A percentile compares a stretch with the other conserved stretches of the same genome.
phyloP scores from a whole-genome alignment of 2,797 vertebrate species.

The Loris lydekkerianus region DNA sequence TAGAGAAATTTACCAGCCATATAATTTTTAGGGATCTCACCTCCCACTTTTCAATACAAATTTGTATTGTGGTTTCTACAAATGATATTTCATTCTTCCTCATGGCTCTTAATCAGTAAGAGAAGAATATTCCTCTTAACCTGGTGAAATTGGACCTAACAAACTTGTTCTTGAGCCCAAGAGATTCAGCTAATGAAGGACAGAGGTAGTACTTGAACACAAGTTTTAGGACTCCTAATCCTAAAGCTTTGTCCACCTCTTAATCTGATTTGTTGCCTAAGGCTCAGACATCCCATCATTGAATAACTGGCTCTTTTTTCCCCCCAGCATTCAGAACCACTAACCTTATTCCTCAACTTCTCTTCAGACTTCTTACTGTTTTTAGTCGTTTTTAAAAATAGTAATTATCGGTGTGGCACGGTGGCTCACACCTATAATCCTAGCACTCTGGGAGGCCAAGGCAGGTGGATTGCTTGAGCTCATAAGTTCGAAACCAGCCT shows the following conservation, averaged over 20 bases:
- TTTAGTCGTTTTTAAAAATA: background rate
- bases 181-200: constrained; percentile 30
- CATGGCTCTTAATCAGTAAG: background rate
- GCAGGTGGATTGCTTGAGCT: too few relatives aligned
- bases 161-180: background rate
- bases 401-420: background rate
- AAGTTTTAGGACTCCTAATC: background rate
- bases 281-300: background rate
- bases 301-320: background rate
- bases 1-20: background rate
- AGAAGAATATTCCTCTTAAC: background rate
- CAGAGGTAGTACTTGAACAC: background rate
- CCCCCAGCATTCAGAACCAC: background rate
- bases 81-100: background rate
- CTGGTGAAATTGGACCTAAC: background rate
- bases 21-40: background rate
- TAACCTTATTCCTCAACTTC: background rate
- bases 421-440: too few relatives aligned
- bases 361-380: constrained; percentile 16
- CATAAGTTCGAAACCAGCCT: too few relatives aligned
- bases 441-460: too few relatives aligned
- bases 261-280: background rate
- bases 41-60: background rate
- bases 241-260: background rate
- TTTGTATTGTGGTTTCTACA: background rate